A percentile compares a stretch with the other conserved stretches of the same genome.
Evolutionary conservation across 2,888 invertebrate species (phyloP).

Genomic region (Nebria salina): DNA sequence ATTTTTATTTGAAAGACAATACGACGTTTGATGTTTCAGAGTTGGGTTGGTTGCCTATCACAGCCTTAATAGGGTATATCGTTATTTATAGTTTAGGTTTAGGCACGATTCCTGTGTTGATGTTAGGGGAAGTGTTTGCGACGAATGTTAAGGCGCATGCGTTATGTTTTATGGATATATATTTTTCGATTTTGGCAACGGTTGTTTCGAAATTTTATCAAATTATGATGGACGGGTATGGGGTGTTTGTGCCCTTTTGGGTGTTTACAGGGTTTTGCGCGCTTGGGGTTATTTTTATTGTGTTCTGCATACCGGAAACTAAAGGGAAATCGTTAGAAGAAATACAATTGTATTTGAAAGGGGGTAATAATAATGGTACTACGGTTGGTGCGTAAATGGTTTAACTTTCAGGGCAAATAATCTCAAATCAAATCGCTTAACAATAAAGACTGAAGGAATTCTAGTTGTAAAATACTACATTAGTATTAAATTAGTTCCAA

Average conservation of each 20-base stretch:
- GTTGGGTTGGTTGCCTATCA: slow-evolving; percentile 64
- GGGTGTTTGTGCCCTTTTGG: slow-evolving; percentile 73
- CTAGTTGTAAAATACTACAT: slow-evolving; percentile 26
- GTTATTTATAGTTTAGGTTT: slow-evolving; percentile 65
- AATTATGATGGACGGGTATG: slow-evolving; percentile 66
- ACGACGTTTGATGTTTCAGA: slow-evolving; percentile 55
- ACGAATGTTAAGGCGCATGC: slow-evolving; percentile 67
- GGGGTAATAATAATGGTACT: slow-evolving; percentile 52
- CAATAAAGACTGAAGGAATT: slow-evolving; percentile 35
- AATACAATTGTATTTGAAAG: slow-evolving; percentile 72
- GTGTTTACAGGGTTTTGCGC: slow-evolving; percentile 70
- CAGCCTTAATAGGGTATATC: slow-evolving; percentile 64
- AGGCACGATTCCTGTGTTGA: slow-evolving; percentile 64
- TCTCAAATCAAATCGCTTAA: neutral
- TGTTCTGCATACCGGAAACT: slow-evolving; percentile 73
- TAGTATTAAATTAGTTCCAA: slow-evolving; percentile 3
- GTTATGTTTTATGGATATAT: slow-evolving; percentile 66
- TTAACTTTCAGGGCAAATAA: neutral
- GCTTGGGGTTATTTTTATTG: slow-evolving; percentile 70
- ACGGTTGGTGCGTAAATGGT: slow-evolving; percentile 1
- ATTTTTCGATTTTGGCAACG: slow-evolving; percentile 64
- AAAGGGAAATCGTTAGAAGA: slow-evolving; percentile 76
- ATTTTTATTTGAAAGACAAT: slow-evolving; percentile 63
- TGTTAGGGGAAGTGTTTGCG: slow-evolving; percentile 67
- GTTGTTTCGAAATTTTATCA: slow-evolving; percentile 64